These are phyloP conservation scores for Penaeus vannamei DNA, from an alignment of 1,140 invertebrate genomes.

Conservation along the genomic window DNA sequence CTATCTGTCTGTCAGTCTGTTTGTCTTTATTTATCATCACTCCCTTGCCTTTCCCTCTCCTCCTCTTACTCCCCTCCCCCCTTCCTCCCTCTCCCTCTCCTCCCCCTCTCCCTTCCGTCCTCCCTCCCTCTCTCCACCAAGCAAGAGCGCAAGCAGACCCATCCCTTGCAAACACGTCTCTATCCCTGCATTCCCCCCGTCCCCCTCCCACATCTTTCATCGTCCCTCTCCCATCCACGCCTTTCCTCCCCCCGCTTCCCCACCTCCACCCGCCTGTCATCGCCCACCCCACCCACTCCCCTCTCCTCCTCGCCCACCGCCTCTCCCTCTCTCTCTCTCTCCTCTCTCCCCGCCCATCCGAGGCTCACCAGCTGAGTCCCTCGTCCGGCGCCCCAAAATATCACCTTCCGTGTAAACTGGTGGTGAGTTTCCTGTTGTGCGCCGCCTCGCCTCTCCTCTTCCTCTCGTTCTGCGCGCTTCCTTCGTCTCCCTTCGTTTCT, in stretches of 20 bases:
- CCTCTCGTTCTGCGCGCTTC: conserved; percentile 43
- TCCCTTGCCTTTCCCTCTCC: too few relatives aligned
- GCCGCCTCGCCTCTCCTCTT: not conserved
- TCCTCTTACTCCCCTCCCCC: too few relatives aligned
- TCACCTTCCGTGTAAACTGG: conserved; percentile 52
- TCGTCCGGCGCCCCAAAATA: conserved; percentile 40
- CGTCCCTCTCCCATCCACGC: not conserved
- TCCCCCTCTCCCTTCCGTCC: too few relatives aligned
- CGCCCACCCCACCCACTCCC: not conserved
- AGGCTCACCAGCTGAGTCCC: not conserved
- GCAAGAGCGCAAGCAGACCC: not conserved
- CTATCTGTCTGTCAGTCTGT: too few relatives aligned
- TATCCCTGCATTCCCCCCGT: not conserved
- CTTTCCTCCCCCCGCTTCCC: not conserved
- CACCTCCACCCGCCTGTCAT: not conserved
- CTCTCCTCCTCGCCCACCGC: not conserved
- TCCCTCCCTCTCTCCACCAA: too few relatives aligned
- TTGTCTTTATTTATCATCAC: too few relatives aligned
- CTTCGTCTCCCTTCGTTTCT: conserved; percentile 22
- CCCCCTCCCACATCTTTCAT: not conserved
- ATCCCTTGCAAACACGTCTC: not conserved
- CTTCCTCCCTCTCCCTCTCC: too few relatives aligned
- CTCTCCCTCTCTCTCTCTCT: not conserved
- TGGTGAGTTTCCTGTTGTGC: not conserved
- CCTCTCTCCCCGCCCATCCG: not conserved